Evolutionary conservation across 2,888 invertebrate genomes (phyloP), one percentile per base, ranked within the genome.

Genomic region (Hydroisotoma schaefferi): DNA sequence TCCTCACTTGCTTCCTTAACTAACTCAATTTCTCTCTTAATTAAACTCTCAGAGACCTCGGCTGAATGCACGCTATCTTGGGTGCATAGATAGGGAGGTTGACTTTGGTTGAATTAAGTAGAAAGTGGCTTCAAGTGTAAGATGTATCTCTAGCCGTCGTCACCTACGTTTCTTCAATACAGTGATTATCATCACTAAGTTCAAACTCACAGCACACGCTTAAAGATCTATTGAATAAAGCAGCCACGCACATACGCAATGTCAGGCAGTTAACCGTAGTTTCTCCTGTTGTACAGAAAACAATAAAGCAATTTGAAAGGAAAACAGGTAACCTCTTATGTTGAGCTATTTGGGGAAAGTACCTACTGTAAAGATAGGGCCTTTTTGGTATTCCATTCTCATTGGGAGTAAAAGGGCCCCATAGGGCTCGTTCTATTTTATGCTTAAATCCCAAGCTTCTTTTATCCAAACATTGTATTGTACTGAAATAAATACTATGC

Each of bases 351-450:
- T 15, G 5, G 20, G 8, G 20, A 40, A 15, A 20, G 8, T 33
- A n/a, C n/a, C n/a, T n/a, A n/a, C 33, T 8, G 40, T 40, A 40
- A 40, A 40, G 40, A 40, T 20, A 40, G 5, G 15, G 12, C 4
- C 22, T 12, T 59, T 61, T 65, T 65, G 49, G 61, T 65, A 65
- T 65, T 65, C 65, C 59, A 59, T 61, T 54, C 56, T 61, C 65
- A 61, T 58, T 57, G 56, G 40, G 57, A 40, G 56, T 29, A 48
- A 65, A 65, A 61, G 59, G 53, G 61, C 61, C 65, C 61, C 65
- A 65, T 40, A 59, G 61, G 65, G 65, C 65, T 61, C 61, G 51
- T 65, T 65, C 61, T 27, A 43, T 47, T 28, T 38, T 29, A 28
- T 20, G 20, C 27, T 51, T 38, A 27, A 26, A 20, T 46, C 28